Conservation (phyloP, 2,797 vertebrate genomes). For the Xiphorhynchus erythropygius region DNA sequence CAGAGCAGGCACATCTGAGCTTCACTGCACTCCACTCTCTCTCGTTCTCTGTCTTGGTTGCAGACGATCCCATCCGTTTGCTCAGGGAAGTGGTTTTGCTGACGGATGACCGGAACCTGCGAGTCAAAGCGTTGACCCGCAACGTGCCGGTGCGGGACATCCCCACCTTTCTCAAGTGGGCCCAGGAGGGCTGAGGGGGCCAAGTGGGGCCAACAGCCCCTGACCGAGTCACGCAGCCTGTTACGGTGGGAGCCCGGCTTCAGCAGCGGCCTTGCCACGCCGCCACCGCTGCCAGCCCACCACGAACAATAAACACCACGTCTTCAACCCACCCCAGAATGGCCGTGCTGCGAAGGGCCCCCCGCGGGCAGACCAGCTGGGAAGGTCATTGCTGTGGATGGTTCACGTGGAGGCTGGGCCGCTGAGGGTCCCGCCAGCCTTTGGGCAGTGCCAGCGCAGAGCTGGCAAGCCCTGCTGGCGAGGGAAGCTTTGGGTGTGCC, state of each 20-base stretch:
- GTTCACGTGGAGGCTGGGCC: slow-evolving; percentile 34
- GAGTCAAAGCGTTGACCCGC: slow-evolving; percentile 93
- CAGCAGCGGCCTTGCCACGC: slow-evolving; percentile 5
- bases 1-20: not conserved
- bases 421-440: not conserved
- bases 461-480: slow-evolving; percentile 22
- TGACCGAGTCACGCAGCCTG: slow-evolving; percentile 49
- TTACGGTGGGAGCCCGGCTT: slow-evolving; percentile 44
- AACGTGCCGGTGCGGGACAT: slow-evolving; percentile 97
- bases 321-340: slow-evolving; percentile 72
- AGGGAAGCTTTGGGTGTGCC: slow-evolving; percentile 46
- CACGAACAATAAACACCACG: slow-evolving; percentile 76
- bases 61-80: slow-evolving; percentile 89
- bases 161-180: slow-evolving; percentile 94
- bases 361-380: slow-evolving; percentile 51
- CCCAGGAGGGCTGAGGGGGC: slow-evolving; percentile 84
- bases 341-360: slow-evolving; percentile 80
- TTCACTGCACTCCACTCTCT: not conserved
- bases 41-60: slow-evolving; percentile 26
- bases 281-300: slow-evolving; percentile 55
- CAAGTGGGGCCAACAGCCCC: slow-evolving; percentile 36
- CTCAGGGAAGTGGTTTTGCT: slow-evolving; percentile 95
- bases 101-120: slow-evolving; percentile 96
- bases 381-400: slow-evolving; percentile 64
- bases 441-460: slow-evolving; percentile 25